Evolutionary conservation across 2,888 invertebrate genomes (phyloP).

Genomic region (Leucophora obtusa): DNA sequence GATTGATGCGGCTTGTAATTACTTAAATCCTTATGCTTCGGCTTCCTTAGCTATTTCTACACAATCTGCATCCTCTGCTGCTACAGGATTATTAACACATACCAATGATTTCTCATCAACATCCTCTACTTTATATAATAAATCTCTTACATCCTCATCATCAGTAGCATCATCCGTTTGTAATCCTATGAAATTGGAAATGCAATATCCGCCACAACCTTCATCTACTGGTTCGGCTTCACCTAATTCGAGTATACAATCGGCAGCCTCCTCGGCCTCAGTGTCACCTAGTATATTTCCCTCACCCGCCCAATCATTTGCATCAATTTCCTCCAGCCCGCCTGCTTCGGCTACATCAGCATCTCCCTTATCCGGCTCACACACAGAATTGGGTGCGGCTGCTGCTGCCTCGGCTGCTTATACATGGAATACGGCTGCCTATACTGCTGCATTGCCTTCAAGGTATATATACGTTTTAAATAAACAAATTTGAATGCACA

Average conservation of each 20-base stretch:
- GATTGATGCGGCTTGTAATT: constrained; percentile 77
- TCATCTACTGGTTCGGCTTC: constrained; percentile 78
- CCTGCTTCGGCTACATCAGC: constrained; percentile 68
- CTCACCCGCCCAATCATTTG: constrained; percentile 76
- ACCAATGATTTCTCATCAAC: constrained; percentile 56
- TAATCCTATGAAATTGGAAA: constrained; percentile 73
- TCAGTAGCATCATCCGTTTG: constrained; percentile 55
- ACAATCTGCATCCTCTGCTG: constrained; percentile 38
- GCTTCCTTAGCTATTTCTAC: constrained; percentile 63
- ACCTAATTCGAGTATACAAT: constrained; percentile 76
- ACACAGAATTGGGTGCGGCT: constrained; percentile 67
- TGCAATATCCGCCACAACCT: constrained; percentile 78
- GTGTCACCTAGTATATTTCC: constrained; percentile 77
- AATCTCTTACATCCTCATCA: constrained; percentile 59
- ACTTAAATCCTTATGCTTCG: constrained; percentile 73
- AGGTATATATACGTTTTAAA: constrained; percentile 69
- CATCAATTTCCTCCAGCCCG: constrained; percentile 74
- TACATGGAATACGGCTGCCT: constrained; percentile 65
- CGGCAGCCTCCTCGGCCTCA: constrained; percentile 76
- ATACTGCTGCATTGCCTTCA: constrained; percentile 69
- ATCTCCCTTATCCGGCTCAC: constrained; percentile 70
- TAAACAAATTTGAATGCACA: background rate
- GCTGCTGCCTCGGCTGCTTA: constrained; percentile 74
- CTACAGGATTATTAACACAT: constrained; percentile 57
- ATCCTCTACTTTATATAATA: constrained; percentile 47